Conservation (phyloP, 2,113 vertebrate genomes). For the Donacobius atricapilla region DNA sequence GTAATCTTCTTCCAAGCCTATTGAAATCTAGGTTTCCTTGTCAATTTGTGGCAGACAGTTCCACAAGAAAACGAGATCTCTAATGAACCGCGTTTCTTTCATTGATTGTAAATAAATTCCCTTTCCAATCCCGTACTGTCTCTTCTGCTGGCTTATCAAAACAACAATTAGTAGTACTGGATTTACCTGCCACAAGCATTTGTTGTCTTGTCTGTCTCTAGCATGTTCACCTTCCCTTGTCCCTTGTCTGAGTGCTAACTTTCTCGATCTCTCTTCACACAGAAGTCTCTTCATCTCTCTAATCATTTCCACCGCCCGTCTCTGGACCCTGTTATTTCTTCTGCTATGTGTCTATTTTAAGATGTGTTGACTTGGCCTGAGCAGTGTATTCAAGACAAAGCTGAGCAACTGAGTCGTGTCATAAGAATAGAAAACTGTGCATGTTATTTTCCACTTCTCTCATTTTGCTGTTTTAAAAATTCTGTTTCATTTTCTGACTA, state of each 20-base stretch:
- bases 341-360: constrained; percentile 61
- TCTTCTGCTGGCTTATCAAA: neutral
- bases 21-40: neutral
- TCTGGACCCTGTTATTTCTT: constrained; percentile 62
- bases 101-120: neutral
- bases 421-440: neutral
- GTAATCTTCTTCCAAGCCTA: neutral
- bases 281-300: constrained; percentile 64
- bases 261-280: constrained; percentile 57
- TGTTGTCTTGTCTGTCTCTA: neutral
- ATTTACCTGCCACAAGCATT: neutral
- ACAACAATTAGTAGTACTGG: neutral
- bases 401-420: constrained; percentile 5
- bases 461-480: neutral
- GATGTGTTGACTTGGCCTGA: constrained; percentile 54
- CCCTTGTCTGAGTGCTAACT: constrained; percentile 32
- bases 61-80: neutral
- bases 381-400: constrained; percentile 42
- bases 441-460: neutral
- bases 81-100: neutral
- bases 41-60: neutral
- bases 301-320: constrained; percentile 50
- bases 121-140: neutral
- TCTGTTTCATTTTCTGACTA: neutral
- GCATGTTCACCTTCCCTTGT: neutral